Evolutionary conservation across 2,888 invertebrate genomes (phyloP), one percentile per base, ranked within the genome.

Genomic region (Germaria angustata): DNA sequence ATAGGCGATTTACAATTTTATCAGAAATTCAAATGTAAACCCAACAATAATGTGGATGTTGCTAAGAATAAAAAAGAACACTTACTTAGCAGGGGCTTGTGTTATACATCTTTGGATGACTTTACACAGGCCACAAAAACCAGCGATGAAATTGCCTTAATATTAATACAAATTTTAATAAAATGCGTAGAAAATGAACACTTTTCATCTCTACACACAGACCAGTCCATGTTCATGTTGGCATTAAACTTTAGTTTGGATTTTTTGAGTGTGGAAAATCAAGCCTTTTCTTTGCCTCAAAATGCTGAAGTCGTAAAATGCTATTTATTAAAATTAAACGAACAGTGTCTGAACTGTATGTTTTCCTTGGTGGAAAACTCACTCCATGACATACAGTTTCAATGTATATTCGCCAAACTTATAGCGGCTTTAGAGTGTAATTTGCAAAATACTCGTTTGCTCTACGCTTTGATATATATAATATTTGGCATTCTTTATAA

Each of bases 171-270:
- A 59, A 61, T 91, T 41, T 84, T 91, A 0, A 85, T 85, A 4
- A 88, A 90, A 51, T 89, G 91, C 59, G 87, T 90, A 49, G 80
- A 82, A 24, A 87, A 87, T 24, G 91, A 91, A 80, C 86, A 85
- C 32, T 87, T 87, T 22, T 85, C 86, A 28, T 6, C 66, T 2
- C 83, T 86, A 28, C 83, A 90, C 4, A 85, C 86, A 24, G 86
- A 87, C 61, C 86, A 88, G 57, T 88, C 88, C 3, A 86, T 87
- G 6, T 90, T 89, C 41, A 86, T 90, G 7, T 86, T 88, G 0
- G 87, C 89, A 34, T 87, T 91, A 76, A 87, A 89, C 49, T 91
- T 91, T 84, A 88, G 88, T 0, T 81, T 91, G 7, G 89, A 91
- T 0, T 87, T 88, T 65, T 85, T 91, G 15, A 75, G 80, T 65